phyloP scores from a whole-genome alignment of 2,797 vertebrate genomes.

The Glyptemys insculpta region DNA sequence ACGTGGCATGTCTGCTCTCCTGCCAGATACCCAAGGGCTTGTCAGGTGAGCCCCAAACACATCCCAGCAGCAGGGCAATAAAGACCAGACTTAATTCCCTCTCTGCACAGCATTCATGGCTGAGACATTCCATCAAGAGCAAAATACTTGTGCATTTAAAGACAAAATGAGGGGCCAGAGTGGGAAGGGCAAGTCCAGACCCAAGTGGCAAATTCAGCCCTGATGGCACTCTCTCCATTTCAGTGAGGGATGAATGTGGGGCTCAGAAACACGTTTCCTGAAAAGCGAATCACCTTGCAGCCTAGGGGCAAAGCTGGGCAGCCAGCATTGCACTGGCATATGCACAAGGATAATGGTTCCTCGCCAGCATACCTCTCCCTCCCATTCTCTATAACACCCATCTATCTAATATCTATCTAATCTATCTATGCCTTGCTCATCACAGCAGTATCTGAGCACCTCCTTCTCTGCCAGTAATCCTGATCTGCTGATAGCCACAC shows the following conservation, averaged over 20 bases:
- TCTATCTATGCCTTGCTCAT: neutral
- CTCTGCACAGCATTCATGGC: too few species aligned
- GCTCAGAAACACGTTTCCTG: fast-evolving
- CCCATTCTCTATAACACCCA: neutral
- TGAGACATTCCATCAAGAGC: fast-evolving
- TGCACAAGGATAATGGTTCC: neutral
- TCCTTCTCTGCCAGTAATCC: neutral
- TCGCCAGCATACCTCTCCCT: neutral
- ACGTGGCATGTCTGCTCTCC: neutral
- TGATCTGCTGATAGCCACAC: neutral
- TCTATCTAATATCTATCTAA: neutral
- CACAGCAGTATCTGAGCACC: neutral
- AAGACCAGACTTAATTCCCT: neutral
- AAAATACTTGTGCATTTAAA: fast-evolving
- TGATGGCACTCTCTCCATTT: fast-evolving
- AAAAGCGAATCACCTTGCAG: neutral
- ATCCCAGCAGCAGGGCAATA: neutral
- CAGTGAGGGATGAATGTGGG: neutral
- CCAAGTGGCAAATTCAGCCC: neutral
- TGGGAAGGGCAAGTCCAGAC: neutral
- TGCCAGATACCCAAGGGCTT: neutral
- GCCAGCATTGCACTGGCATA: neutral
- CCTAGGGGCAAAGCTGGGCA: neutral
- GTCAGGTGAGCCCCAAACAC: neutral
- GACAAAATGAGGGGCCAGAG: neutral